Base-by-base conservation (phyloP, 2,888 invertebrate species). In the Leuctra nigra region DNA sequence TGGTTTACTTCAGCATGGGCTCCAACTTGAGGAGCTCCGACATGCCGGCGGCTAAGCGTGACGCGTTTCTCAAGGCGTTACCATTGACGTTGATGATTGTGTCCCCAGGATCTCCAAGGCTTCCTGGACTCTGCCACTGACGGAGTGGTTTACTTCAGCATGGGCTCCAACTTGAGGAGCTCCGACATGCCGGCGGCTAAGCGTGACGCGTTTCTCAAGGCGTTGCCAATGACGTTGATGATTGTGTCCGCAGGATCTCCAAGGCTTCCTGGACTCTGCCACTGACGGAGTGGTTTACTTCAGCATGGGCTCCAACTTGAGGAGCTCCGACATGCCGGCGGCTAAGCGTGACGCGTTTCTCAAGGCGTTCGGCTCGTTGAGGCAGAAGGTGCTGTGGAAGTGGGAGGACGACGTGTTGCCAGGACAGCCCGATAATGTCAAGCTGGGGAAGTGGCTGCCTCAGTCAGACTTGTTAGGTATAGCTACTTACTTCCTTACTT, bases 401-500 rank as follows among this genome's bases (percentile, higher is more conserved):
- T n/a, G n/a, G n/a, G n/a, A n/a, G n/a, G n/a, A n/a, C n/a, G n/a
- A n/a, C n/a, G n/a, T n/a, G n/a, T n/a, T n/a, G n/a, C n/a, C n/a
- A n/a, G n/a, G n/a, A n/a, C n/a, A n/a, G n/a, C n/a, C n/a, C n/a
- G n/a, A 64, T 0, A 77, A 77, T 59, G 73, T 86, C 0, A 70
- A 77, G 48, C 70, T 78, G 6, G 70, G 73, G 57, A 79, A 81
- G 61, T 87, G 86, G 86, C 65, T 86, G 33, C 86, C 86, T 0
- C 87, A 87, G 65, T 78, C 78, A 59, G 82, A 82, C 62, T 76
- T 84, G 38, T 68, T 84, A 38, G 72, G 80, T 79, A 66, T n/a
- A n/a, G n/a, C n/a, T n/a, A n/a, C n/a, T n/a, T n/a, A n/a, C n/a
- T n/a, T n/a, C n/a, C n/a, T n/a, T n/a, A n/a, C n/a, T n/a, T n/a